These are phyloP conservation scores for Sciurus vulgaris DNA, from an alignment of 2,797 vertebrate species.

Conservation along the genomic window DNA sequence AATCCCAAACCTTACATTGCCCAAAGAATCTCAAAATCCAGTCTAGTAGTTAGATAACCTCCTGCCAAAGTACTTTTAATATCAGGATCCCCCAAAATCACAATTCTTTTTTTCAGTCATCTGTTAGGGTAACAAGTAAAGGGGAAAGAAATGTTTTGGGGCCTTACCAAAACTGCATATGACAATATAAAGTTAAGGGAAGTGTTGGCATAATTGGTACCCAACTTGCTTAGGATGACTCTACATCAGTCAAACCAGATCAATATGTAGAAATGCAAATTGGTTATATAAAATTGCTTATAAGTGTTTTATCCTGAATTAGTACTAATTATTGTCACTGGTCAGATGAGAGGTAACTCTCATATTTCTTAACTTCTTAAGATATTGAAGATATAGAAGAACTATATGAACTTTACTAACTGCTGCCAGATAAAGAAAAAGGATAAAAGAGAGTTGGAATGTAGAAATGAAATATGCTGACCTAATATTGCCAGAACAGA, in stretches of 20 bases:
- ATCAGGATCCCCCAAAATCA: neutral
- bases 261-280: neutral
- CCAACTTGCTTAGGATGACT: neutral
- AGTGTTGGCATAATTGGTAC: neutral
- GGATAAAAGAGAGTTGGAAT: neutral
- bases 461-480: neutral
- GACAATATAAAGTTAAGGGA: neutral
- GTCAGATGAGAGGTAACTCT: neutral
- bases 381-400: neutral
- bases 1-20: neutral
- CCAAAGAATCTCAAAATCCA: neutral
- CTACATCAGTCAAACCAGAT: neutral
- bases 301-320: neutral
- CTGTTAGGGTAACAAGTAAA: neutral
- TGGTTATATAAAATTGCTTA: neutral
- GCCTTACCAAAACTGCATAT: neutral
- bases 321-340: neutral
- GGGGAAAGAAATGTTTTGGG: neutral
- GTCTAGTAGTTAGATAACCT: neutral
- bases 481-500: neutral
- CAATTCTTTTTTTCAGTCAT: constrained; percentile 20
- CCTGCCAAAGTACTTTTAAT: neutral
- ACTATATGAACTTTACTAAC: neutral
- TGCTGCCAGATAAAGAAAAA: neutral
- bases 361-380: neutral